These are phyloP conservation scores for Mus spretus DNA, from an alignment of 2,797 vertebrate species.

Conservation along the genomic window DNA sequence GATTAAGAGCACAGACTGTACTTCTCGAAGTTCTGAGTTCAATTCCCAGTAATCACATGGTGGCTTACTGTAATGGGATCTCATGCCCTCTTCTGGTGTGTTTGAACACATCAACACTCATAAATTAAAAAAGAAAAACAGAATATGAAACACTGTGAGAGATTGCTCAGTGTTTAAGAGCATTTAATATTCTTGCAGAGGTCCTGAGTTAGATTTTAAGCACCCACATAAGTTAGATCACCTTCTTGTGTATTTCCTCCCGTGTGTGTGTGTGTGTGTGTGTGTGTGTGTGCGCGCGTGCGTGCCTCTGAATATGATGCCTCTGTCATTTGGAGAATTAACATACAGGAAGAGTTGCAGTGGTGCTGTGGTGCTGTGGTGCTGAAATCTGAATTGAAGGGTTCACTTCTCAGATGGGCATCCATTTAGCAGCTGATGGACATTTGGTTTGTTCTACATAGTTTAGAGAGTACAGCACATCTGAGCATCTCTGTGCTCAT, in stretches of 20 bases:
- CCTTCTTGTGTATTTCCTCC: not conserved
- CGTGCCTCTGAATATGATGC: not conserved
- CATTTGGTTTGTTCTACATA: not conserved
- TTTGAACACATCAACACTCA: not conserved
- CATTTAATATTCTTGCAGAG: not conserved
- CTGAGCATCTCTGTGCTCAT: not conserved
- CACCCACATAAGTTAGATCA: not conserved
- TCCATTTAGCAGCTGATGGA: not conserved
- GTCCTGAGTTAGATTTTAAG: not conserved
- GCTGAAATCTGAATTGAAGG: not conserved
- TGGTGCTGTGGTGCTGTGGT: not conserved
- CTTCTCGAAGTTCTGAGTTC: not conserved
- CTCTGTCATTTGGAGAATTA: slow-evolving; percentile 69
- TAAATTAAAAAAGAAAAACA: too few relatives aligned
- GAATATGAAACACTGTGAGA: too few relatives aligned
- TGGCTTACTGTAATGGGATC: not conserved
- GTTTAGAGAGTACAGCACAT: not conserved
- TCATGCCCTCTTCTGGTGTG: not conserved
- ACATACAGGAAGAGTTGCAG: slow-evolving; percentile 64
- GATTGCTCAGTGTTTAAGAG: not conserved
- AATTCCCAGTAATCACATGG: not conserved
- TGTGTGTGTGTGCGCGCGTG: too few relatives aligned
- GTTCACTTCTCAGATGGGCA: slow-evolving; percentile 52
- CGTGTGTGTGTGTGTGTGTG: too few relatives aligned
- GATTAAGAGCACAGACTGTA: not conserved